Evolutionary conservation across 2,113 vertebrate species (phyloP).

Genomic region (Phalacrocorax aristotelis): DNA sequence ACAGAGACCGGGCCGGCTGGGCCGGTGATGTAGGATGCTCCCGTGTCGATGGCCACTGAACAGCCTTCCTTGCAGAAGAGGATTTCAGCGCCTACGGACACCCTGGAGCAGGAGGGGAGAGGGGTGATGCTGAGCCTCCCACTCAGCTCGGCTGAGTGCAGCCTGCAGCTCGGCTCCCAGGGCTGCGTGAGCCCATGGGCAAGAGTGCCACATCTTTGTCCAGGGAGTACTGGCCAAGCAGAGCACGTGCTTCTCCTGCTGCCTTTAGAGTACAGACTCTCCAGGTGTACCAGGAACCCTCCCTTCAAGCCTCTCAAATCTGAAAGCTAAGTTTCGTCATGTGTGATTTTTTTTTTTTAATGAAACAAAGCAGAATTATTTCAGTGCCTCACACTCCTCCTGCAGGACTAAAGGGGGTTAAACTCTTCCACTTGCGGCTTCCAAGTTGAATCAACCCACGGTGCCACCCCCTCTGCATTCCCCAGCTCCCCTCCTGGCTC

Average conservation of each 20-base stretch:
- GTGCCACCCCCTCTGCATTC: conserved; percentile 32
- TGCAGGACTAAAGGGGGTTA: not conserved
- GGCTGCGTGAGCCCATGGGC: fast-evolving
- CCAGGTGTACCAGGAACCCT: not conserved
- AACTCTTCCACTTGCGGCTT: not conserved
- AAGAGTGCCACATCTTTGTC: not conserved
- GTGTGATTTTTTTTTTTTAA: not conserved
- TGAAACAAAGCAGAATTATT: not conserved
- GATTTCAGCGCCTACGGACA: conserved; percentile 81
- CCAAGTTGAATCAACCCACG: not conserved
- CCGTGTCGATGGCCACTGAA: conserved; percentile 86
- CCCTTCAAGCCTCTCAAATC: not conserved
- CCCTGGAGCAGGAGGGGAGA: conserved; percentile 62
- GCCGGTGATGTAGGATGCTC: conserved; percentile 91
- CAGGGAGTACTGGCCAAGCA: not conserved
- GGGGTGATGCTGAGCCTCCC: not conserved
- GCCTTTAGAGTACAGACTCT: not conserved
- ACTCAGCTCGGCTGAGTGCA: too few species aligned
- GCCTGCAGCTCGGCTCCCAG: not conserved
- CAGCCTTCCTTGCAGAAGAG: conserved; percentile 89
- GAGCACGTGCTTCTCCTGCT: not conserved
- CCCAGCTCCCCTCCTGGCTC: not conserved
- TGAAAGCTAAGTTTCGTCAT: not conserved
- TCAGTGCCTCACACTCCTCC: not conserved
- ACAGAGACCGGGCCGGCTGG: conserved; percentile 83